phyloP scores from a whole-genome alignment of 2,113 vertebrate genomes.

The Cebidichthys violaceus region DNA sequence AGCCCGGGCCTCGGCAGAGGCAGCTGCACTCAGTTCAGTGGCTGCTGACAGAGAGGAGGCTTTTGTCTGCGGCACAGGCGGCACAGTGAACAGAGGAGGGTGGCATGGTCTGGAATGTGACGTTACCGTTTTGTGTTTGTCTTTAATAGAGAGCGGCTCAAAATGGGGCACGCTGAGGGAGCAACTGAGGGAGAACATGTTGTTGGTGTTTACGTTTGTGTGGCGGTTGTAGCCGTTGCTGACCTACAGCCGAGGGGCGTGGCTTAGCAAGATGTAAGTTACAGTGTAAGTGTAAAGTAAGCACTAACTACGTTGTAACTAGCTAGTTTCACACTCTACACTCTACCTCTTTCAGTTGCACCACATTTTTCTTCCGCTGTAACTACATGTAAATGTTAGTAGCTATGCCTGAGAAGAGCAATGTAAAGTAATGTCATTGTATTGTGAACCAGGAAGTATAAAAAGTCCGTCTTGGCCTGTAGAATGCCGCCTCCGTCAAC shows the following conservation, averaged over 20 bases:
- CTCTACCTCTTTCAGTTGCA: background rate
- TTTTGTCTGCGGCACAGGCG: constrained; percentile 58
- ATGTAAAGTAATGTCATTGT: no score
- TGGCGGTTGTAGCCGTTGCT: background rate
- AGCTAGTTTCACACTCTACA: background rate
- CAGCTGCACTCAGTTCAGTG: constrained; percentile 77
- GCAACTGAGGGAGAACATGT: constrained; percentile 32
- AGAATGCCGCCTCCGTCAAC: no score
- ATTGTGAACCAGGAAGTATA: no score
- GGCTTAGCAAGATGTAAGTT: background rate
- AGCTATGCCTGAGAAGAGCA: no score
- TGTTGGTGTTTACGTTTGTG: constrained; percentile 11
- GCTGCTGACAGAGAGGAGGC: constrained; percentile 72
- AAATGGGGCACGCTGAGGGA: constrained; percentile 24
- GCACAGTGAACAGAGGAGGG: constrained; percentile 40
- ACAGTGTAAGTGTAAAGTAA: background rate
- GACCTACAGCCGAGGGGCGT: background rate
- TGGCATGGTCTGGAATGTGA: constrained; percentile 66
- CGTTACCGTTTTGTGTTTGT: constrained; percentile 41
- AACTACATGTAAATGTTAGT: background rate
- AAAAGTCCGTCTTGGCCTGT: background rate
- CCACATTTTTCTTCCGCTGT: background rate
- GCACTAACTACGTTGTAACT: background rate
- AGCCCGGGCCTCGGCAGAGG: constrained; percentile 37
- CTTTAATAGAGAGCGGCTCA: constrained; percentile 16